A percentile compares a stretch with the other conserved stretches of the same genome.
Evolutionary conservation across 2,113 vertebrate species (phyloP).

Genomic region (Rhea americana): DNA sequence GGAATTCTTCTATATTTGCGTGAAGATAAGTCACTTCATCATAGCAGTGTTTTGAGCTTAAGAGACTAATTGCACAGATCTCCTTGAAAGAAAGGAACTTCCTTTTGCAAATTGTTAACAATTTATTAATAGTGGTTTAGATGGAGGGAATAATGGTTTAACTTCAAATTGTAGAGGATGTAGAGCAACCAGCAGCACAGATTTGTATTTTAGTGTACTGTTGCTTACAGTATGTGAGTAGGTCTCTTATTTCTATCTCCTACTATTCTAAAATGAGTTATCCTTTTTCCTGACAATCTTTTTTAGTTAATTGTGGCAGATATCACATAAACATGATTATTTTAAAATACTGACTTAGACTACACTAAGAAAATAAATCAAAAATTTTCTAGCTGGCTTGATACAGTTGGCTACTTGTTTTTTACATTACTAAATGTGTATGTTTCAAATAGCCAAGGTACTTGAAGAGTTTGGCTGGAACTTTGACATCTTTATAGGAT

Average conservation of each 20-base stretch:
- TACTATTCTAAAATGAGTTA: neutral
- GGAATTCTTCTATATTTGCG: neutral
- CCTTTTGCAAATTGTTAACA: neutral
- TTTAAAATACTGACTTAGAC: neutral
- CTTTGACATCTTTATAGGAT: neutral
- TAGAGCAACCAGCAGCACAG: accelerated
- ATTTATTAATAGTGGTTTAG: neutral
- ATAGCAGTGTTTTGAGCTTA: neutral
- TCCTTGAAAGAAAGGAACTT: neutral
- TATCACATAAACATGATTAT: neutral
- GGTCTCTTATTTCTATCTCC: neutral
- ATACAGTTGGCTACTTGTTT: neutral
- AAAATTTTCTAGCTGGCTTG: neutral
- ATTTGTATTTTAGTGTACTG: neutral
- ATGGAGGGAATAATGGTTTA: neutral
- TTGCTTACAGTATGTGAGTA: neutral
- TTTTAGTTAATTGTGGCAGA: neutral
- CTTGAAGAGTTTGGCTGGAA: neutral
- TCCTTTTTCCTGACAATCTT: neutral
- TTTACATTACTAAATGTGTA: neutral
- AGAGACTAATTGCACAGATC: neutral
- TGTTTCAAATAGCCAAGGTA: neutral
- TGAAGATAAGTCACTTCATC: neutral
- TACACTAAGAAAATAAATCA: neutral
- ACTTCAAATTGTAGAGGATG: neutral